These are phyloP conservation scores for Progne subis DNA, from an alignment of 2,113 vertebrate species.

Conservation along the genomic window DNA sequence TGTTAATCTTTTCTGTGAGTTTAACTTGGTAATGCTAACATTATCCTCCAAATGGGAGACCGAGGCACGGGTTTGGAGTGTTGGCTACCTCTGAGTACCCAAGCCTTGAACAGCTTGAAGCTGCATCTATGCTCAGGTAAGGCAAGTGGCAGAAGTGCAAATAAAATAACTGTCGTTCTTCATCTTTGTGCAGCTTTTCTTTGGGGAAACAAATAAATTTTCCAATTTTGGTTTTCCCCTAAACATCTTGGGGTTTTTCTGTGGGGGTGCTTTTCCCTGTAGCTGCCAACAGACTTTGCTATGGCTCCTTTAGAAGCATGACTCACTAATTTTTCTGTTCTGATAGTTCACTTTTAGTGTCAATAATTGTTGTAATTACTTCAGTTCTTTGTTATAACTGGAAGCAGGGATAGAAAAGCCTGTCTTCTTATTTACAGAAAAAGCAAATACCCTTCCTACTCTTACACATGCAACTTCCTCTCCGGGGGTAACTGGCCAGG, in stretches of 20 bases:
- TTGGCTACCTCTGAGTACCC: not conserved
- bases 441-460: not conserved
- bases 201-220: not conserved
- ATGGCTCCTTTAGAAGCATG: not conserved
- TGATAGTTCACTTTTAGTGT: not conserved
- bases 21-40: not conserved
- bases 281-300: not conserved
- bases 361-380: not conserved
- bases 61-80: not conserved
- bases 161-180: not conserved
- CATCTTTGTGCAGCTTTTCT: not conserved
- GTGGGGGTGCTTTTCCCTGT: not conserved
- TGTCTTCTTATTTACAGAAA: conserved; percentile 23
- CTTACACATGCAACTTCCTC: conserved; percentile 54
- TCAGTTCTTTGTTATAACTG: not conserved
- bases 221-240: not conserved
- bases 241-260: not conserved
- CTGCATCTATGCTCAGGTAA: not conserved
- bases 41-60: not conserved
- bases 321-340: not conserved
- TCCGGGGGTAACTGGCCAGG: not conserved
- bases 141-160: not conserved
- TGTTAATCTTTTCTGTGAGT: not conserved
- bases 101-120: not conserved
- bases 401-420: conserved; percentile 1